These are phyloP conservation scores for Neoitamus cyanurus DNA, from an alignment of 2,888 invertebrate genomes.

Conservation along the genomic window DNA sequence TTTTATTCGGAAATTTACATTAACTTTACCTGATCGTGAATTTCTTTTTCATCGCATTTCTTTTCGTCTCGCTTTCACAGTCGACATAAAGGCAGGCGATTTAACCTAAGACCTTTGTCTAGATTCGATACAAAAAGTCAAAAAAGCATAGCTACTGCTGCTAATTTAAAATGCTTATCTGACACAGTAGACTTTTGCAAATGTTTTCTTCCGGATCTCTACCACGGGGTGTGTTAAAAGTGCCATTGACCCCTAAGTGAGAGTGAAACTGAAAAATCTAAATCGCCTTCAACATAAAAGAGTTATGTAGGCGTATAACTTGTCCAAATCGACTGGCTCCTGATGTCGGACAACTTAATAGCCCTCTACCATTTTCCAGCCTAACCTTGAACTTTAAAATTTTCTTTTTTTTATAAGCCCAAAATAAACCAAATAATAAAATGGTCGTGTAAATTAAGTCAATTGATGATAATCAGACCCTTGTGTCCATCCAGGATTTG, in stretches of 20 bases:
- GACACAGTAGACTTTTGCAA: background rate
- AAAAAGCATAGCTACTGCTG: background rate
- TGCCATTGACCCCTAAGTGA: background rate
- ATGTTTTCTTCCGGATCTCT: background rate
- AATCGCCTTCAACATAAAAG: background rate
- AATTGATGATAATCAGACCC: background rate
- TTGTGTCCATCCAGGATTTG: background rate
- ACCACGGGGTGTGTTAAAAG: background rate
- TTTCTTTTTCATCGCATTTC: background rate
- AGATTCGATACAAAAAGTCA: background rate
- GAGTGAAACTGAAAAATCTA: background rate
- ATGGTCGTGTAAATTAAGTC: background rate
- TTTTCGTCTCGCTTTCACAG: background rate
- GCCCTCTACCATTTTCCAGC: background rate
- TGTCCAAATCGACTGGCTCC: background rate
- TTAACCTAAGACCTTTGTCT: background rate
- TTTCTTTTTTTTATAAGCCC: background rate
- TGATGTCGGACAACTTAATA: background rate
- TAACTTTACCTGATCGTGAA: background rate
- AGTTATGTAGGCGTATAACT: background rate
- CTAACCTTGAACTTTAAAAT: background rate
- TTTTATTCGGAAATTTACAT: background rate
- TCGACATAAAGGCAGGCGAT: background rate
- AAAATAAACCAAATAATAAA: background rate
- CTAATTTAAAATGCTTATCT: background rate